Conservation (phyloP, 2,888 invertebrate genomes). For the Notocelia uddmanniana region DNA sequence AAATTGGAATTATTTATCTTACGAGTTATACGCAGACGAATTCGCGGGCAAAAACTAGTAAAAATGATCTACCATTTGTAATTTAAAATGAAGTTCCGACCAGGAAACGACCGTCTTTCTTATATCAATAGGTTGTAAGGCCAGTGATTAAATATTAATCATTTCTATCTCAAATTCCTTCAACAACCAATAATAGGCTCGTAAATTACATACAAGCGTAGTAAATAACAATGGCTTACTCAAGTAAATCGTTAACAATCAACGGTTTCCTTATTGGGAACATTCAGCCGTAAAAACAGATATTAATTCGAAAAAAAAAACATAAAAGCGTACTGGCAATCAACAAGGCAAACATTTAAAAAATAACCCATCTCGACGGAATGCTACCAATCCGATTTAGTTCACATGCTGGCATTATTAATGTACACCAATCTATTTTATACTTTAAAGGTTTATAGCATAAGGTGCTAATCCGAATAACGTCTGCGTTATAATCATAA, state of each 20-base stretch:
- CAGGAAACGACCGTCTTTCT: background rate
- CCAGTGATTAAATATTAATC: background rate
- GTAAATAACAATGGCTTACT: background rate
- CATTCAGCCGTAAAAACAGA: conserved; percentile 9
- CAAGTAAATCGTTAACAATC: conserved; percentile 15
- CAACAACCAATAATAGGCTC: background rate
- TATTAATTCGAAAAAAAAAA: conserved; percentile 6
- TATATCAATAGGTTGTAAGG: background rate
- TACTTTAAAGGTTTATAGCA: background rate
- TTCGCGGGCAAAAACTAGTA: too few relatives aligned
- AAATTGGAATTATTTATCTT: too few relatives aligned
- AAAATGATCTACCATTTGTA: background rate
- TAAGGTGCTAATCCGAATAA: conserved; percentile 19
- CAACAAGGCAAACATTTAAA: conserved; percentile 27
- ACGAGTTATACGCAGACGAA: too few relatives aligned
- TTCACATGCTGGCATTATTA: conserved; percentile 25
- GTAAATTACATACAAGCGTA: background rate
- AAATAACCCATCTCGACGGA: conserved; percentile 11
- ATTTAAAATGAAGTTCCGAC: background rate
- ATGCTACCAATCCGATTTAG: conserved; percentile 23
- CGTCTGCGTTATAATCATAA: conserved; percentile 10
- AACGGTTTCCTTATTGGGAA: conserved; percentile 6
- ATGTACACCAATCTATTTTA: background rate
- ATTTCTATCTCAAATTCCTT: background rate
- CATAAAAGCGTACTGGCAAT: conserved; percentile 30